Evolutionary conservation across 2,113 vertebrate species (phyloP).

Genomic region (Ellobius talpinus): DNA sequence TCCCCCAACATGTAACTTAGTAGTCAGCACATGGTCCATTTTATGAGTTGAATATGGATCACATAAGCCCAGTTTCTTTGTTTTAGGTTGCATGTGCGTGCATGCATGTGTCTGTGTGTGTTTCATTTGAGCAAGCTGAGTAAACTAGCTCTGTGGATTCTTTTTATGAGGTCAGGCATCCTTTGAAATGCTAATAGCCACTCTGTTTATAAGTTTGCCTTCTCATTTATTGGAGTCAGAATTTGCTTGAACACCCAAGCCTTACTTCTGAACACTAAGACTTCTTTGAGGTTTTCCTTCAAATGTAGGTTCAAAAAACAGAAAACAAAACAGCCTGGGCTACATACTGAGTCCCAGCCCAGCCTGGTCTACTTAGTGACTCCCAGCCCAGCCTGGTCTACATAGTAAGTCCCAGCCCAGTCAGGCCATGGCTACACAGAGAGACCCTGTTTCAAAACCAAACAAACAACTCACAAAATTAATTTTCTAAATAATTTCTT

Average conservation of each 20-base stretch:
- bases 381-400: not conserved
- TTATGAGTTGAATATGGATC: slow-evolving; percentile 25
- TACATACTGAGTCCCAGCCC: not conserved
- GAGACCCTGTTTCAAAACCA: not conserved
- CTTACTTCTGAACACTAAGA: slow-evolving; percentile 28
- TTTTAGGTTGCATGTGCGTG: not conserved
- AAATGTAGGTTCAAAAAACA: not conserved
- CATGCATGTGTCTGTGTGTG: not conserved
- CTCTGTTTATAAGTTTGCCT: slow-evolving; percentile 56
- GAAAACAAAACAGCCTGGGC: not conserved
- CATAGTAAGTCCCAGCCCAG: not conserved
- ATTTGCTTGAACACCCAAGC: not conserved
- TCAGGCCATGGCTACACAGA: not conserved
- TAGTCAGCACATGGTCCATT: not conserved
- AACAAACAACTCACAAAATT: not conserved
- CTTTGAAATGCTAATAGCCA: slow-evolving; percentile 59
- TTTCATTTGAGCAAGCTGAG: slow-evolving; percentile 35
- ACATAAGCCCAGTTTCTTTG: slow-evolving; percentile 31
- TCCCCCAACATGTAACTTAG: not conserved
- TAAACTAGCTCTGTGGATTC: slow-evolving; percentile 49
- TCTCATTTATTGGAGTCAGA: slow-evolving; percentile 51
- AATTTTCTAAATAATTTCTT: not conserved
- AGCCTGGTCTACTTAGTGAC: not conserved
- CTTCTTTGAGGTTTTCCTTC: not conserved
- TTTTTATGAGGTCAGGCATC: slow-evolving; percentile 10